Base-by-base conservation (phyloP, 2,797 vertebrate genomes). In the Miichthys miiuy region DNA sequence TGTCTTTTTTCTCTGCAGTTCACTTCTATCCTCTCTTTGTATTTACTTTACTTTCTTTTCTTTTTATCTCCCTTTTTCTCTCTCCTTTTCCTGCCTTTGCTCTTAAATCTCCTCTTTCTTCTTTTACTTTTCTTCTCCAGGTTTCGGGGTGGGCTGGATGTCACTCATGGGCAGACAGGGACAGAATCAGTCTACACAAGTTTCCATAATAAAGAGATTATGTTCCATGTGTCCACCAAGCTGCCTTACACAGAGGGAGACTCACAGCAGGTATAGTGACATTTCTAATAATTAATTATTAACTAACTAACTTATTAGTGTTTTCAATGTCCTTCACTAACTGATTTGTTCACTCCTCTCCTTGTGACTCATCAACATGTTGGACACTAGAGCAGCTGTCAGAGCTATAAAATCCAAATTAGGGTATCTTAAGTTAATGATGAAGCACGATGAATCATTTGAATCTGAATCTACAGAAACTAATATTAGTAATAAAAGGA, bases 191-290 rank as follows among this genome's bases (percentile, higher is more conserved):
- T 97, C 83, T 99, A 98, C 90, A 96, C 96, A 84, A 97, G 94
- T 94, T 99, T 99, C 91, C 97, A 97, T 52, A 97, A 95, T 93
- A 98, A 97, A 91, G 98, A 99, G 94, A 97, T 99, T 88, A 99
- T 99, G 98, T 98, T 99, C 92, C 98, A 99, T 3, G 96, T 99
- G 84, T 98, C 98, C 87, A 99, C 98, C 88, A 99, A 98, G 88
- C 96, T 99, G 91, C 98, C 98, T 87, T 99, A 96, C 93, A 99
- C 98, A 0, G 98, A 99, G 90, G 98, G 98, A 62, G 98, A 99
- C 11, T 86, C 96, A 2, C 98, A 99, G 93, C 98, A 98, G 97
- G 98, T 98, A 94, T 0, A 34, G 41, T 38, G 21, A 61, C 71
- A 64, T 64, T 64, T 61, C 9, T 55, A 73, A 0, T 62, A 17